Base-by-base conservation (phyloP, 2,888 invertebrate genomes). In the Drosophila neutralis region DNA sequence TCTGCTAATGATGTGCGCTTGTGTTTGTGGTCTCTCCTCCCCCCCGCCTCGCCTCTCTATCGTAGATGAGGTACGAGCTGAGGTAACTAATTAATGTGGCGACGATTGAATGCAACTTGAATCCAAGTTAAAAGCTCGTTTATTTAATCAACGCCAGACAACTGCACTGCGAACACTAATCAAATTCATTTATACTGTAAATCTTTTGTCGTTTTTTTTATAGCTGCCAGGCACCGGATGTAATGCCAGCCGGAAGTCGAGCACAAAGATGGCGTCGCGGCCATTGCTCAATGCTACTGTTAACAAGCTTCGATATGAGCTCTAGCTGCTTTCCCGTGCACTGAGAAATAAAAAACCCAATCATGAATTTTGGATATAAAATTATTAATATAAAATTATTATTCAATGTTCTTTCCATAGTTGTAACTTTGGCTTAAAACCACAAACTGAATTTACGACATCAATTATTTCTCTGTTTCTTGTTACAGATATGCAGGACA, bases 161-260 rank as follows among this genome's bases (percentile, higher is more conserved):
- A 56, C 38, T 53, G 59, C 59, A 56, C n/a, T 27, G 54, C 29
- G 33, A 31, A 52, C 56, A 67, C 71, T 73, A 84, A 84, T 84
- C 89, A 84, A 84, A 89, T 84, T 89, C 83, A 87, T 84, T 70
- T 73, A 69, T 79, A 77, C 81, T 75, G 71, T 57, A 80, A 72
- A 81, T 76, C 87, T 64, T 24, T 66, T 71, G 64, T 68, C 73
- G 75, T 75, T 83, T 24, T 86, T 80, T 87, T 75, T 87, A 85
- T 82, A 73, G 62, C 71, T 59, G 64, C 31, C 78, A 76, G 62
- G 45, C 65, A 49, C 59, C 78, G 84, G 88, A 82, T 87, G 83
- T 87, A 85, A 79, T 82, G 72, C 51, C 88, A 85, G 68, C 86
- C 90, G 85, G 85, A 85, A 87, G 77, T 76, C 58, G 59, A 15